Conservation (phyloP, 2,797 vertebrate species). For the Danio kyathit region DNA sequence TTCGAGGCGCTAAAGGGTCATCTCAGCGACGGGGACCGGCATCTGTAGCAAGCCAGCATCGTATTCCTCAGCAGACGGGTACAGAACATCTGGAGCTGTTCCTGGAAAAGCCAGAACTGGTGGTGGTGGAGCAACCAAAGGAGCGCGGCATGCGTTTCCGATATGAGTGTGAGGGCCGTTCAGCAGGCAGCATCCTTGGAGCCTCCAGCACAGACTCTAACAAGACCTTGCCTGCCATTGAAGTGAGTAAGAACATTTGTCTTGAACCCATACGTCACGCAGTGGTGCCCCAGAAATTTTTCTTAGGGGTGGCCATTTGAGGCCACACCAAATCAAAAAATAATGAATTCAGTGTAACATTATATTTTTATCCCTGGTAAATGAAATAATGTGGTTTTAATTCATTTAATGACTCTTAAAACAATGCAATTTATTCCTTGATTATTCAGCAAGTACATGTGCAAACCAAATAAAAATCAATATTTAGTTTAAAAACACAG, state of each 20-base stretch:
- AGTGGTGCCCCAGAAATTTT: too few species aligned
- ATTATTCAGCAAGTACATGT: too few species aligned
- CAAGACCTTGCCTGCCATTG: constrained; percentile 89
- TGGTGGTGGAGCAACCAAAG: constrained; percentile 91
- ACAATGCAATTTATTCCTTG: too few species aligned
- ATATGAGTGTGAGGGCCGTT: constrained; percentile 93
- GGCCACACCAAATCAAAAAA: too few species aligned
- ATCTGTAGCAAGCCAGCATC: background rate
- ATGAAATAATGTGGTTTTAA: too few species aligned
- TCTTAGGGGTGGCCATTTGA: too few species aligned
- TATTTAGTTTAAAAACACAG: too few species aligned
- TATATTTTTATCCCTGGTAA: too few species aligned
- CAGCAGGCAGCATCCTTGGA: constrained; percentile 93
- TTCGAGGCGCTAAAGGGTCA: constrained; percentile 41
- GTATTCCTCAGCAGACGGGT: constrained; percentile 53
- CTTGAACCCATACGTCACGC: too few species aligned
- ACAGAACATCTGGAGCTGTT: constrained; percentile 74
- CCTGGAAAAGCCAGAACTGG: constrained; percentile 80
- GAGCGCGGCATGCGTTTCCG: constrained; percentile 96
- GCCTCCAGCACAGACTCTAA: constrained; percentile 85
- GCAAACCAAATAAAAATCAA: too few species aligned
- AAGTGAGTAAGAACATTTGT: constrained; percentile 74
- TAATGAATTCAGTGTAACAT: too few species aligned
- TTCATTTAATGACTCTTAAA: too few species aligned
- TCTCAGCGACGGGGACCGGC: constrained; percentile 54